Evolutionary conservation across 2,888 invertebrate species (phyloP).

Genomic region (Volucella bombylans): DNA sequence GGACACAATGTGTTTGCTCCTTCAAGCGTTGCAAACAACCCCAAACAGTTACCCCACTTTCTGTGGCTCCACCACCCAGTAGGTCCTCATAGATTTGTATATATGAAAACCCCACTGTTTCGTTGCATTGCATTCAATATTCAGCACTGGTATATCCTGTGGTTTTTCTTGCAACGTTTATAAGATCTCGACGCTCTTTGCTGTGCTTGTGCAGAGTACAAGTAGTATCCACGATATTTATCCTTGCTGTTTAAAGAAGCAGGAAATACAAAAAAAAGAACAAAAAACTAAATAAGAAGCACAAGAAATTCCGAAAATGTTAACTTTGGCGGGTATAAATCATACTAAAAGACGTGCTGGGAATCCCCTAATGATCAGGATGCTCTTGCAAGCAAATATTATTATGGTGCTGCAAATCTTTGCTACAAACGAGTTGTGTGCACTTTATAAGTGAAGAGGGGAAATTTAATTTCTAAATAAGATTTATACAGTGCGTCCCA

Average conservation of each 20-base stretch:
- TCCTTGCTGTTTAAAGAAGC: slow-evolving; percentile 31
- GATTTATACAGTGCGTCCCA: not conserved
- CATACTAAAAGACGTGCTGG: slow-evolving; percentile 46
- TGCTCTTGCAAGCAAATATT: slow-evolving; percentile 28
- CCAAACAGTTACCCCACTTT: slow-evolving; percentile 38
- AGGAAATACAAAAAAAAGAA: not conserved
- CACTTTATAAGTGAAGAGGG: not conserved
- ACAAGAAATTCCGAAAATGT: slow-evolving; percentile 39
- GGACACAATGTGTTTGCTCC: slow-evolving; percentile 68
- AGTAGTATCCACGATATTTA: slow-evolving; percentile 10
- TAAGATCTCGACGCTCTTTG: slow-evolving; percentile 19
- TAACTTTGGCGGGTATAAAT: slow-evolving; percentile 48
- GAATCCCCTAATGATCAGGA: slow-evolving; percentile 47
- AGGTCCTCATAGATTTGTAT: slow-evolving; percentile 13
- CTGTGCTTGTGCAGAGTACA: not conserved
- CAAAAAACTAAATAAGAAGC: slow-evolving; percentile 7
- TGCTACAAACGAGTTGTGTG: slow-evolving; percentile 6
- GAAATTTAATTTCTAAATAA: slow-evolving; percentile 43
- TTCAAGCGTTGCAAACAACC: slow-evolving; percentile 61
- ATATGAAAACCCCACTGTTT: slow-evolving; percentile 17
- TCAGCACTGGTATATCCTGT: slow-evolving; percentile 46
- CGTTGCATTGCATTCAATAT: slow-evolving; percentile 62
- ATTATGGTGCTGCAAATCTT: slow-evolving; percentile 10
- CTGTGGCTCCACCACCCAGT: slow-evolving; percentile 14
- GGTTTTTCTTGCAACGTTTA: slow-evolving; percentile 23